Conservation (phyloP, 2,113 vertebrate species). For the Bubo blakistoni region DNA sequence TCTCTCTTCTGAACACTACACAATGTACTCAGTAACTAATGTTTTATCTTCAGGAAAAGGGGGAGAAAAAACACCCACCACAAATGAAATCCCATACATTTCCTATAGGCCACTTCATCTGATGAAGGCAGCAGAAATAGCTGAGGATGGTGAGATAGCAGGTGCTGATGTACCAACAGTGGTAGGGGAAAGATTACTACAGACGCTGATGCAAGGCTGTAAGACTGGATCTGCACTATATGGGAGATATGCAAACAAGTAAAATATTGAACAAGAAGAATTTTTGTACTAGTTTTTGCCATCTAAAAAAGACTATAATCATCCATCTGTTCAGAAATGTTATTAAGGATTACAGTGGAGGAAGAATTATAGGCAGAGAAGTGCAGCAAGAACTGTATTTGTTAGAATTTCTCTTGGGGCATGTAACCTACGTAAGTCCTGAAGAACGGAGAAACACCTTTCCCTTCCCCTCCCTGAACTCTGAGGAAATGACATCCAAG, state of each 20-base stretch:
- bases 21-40: neutral
- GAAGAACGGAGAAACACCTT: neutral
- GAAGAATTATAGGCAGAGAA: neutral
- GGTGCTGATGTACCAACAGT: neutral
- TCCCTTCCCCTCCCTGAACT: neutral
- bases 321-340: neutral
- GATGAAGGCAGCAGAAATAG: neutral
- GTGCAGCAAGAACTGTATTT: neutral
- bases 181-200: neutral
- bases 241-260: neutral
- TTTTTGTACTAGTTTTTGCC: neutral
- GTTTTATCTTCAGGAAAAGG: neutral
- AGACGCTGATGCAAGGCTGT: neutral
- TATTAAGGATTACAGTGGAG: neutral
- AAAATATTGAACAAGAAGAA: neutral
- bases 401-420: neutral
- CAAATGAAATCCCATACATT: neutral
- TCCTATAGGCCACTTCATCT: neutral
- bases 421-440: neutral
- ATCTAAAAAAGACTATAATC: neutral
- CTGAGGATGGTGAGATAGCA: neutral
- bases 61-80: neutral
- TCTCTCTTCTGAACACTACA: neutral
- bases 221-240: neutral
- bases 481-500: neutral